Evolutionary conservation across 2,113 vertebrate genomes (phyloP), one percentile per base, ranked within the genome.

Genomic region (Apus apus): DNA sequence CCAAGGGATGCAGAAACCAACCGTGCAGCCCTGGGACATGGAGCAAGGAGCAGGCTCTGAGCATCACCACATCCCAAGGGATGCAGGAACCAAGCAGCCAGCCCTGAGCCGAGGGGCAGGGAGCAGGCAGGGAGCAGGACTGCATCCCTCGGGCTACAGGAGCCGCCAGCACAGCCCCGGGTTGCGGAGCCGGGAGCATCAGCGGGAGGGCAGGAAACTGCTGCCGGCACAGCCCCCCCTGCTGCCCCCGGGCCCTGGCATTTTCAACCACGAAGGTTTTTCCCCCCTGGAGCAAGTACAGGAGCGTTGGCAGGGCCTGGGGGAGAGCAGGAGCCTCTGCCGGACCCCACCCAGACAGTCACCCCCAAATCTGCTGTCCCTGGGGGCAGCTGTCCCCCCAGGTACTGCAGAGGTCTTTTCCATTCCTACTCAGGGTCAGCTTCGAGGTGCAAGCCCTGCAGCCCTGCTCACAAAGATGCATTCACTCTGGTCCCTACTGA

Each of bases 401-500:
- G 43, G 65, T 38, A n/a, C 7, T 48, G 43, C 16, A 40, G 40
- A 71, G 34, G 19, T 30, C 34, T 57, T 29, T 27, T 51, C 58
- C 13, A 34, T 8, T 78, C 45, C 19, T 21, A 2, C 36, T 40
- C 7, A 8, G 45, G 23, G n/a, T 80, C 68, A 70, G 62, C 48
- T 46, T n/a, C 3, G 45, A 40, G 43, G 8, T 14, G 14, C 0
- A 0, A 23, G 30, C 26, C 50, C 45, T 11, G n/a, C 2, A 2
- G 11, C 0, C 1, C 43, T 36, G 74, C 85, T 61, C 17, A 23
- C 13, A 30, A 34, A 21, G 21, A 27, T 5, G 30, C 0, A 10
- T 82, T 86, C 82, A 73, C 90, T 92, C 93, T 90, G 93, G 73
- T 79, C 62, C 82, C 90, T 90, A 84, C 57, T 40, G 78, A 87